Percentiles rank a stretch among this genome's conserved stretches.
Evolutionary conservation across 2,797 vertebrate genomes (phyloP).

Genomic region (Gymnodraco acuticeps): DNA sequence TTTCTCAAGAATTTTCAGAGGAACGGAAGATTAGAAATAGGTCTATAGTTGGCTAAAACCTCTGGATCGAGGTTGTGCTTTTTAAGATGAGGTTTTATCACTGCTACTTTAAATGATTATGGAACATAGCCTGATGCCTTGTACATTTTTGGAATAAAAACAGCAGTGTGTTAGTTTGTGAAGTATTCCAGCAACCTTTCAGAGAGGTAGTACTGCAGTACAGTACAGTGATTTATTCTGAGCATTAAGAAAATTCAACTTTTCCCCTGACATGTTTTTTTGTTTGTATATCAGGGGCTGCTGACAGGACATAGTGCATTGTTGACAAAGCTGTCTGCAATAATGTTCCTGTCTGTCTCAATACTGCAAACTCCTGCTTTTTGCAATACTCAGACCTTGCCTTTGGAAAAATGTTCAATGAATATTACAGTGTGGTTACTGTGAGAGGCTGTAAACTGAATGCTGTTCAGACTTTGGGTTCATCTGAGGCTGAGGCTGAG

Average conservation of each 20-base stretch:
- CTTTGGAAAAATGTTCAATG: conserved; percentile 17
- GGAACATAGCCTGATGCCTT: too few relatives aligned
- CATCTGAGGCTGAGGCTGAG: conserved; percentile 26
- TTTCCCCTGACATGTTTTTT: conserved; percentile 32
- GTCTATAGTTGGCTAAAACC: too few relatives aligned
- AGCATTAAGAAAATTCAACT: conserved; percentile 23
- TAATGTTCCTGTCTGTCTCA: conserved; percentile 23
- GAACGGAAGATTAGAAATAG: too few relatives aligned
- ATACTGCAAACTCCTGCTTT: conserved; percentile 26
- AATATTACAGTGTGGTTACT: conserved; percentile 20
- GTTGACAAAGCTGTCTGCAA: conserved; percentile 41
- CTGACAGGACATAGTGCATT: conserved; percentile 10
- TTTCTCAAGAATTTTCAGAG: too few relatives aligned
- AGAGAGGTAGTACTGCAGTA: too few relatives aligned
- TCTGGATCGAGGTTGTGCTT: too few relatives aligned
- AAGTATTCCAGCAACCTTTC: too few relatives aligned
- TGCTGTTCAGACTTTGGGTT: conserved; percentile 28
- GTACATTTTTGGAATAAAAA: too few relatives aligned
- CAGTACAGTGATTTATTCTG: too few relatives aligned
- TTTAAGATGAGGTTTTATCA: too few relatives aligned
- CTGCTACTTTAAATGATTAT: too few relatives aligned
- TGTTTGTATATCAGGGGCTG: conserved; percentile 2
- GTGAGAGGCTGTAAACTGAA: not conserved
- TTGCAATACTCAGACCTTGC: conserved; percentile 13
- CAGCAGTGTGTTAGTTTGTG: too few relatives aligned